Evolutionary conservation across 2,888 invertebrate genomes (phyloP), one percentile per base, ranked within the genome.

Genomic region (Ophion slaviceki): DNA sequence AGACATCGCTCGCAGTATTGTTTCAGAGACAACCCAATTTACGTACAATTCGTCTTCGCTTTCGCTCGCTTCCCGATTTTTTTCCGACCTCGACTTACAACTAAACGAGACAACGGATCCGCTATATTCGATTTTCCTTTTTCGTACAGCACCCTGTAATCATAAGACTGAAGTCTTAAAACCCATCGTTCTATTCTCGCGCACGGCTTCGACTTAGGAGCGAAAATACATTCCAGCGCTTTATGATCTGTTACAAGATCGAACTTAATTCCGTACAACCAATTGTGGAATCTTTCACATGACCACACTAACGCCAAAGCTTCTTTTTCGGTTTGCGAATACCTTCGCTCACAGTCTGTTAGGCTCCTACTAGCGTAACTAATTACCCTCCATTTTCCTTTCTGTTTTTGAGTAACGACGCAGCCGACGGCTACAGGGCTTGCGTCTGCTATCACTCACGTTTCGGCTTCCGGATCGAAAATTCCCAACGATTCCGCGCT

Each of bases 291-390:
- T 5, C 70, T 62, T 91, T 82, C 87, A 24, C 75, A 61, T 7
- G 85, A 62, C 61, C 61, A 62, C n/a, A 62, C 61, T 24, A 62
- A 87, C 7, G 88, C 89, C 11, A 89, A 61, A 2, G 89, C 88
- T 24, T 90, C 89, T 79, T 88, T 89, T 64, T 90, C 89, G 0
- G 61, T 62, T 62, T 62, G 61, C 8, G 61, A 62, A 11, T 90
- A 92, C 17, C 85, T 87, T 64, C 87, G 89, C 82, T 94, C 92
- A 4, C 90, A 89, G 11, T 87, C 91, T 59, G 90, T 90, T 77
- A 92, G 89, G 84, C 89, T 94, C 87, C 88, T 90, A 75, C 93
- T 94, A 0, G 93, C 94, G 87, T 92, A 94, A 2, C 91, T 90
- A 45, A 94, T 93, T 5, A 94, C 87, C 85, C 91, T 85, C 53